These are phyloP conservation scores for Remorina albescens DNA, from an alignment of 2,797 vertebrate genomes.

Conservation along the genomic window DNA sequence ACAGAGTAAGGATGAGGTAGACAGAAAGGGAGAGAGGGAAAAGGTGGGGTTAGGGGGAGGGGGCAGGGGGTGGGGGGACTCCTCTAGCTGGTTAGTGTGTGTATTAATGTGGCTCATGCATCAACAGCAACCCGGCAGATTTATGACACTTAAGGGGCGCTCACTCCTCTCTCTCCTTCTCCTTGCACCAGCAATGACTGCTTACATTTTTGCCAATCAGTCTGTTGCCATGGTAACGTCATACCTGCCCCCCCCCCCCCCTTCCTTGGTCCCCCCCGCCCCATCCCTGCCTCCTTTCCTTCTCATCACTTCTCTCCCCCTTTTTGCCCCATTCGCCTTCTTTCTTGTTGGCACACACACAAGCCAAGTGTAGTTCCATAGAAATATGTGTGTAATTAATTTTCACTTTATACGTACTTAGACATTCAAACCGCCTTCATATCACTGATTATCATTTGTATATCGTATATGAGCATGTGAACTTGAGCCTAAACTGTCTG, in stretches of 20 bases:
- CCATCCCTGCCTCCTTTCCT: slow-evolving; percentile 40
- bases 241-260: slow-evolving; percentile 82
- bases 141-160: slow-evolving; percentile 98
- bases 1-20: slow-evolving; percentile 56
- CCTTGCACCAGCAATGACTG: slow-evolving; percentile 93
- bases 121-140: slow-evolving; percentile 96
- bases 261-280: not conserved
- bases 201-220: slow-evolving; percentile 99
- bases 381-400: not conserved
- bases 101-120: slow-evolving; percentile 96
- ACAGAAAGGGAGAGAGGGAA: not conserved
- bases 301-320: slow-evolving; percentile 50
- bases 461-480: too few relatives aligned
- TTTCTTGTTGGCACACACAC: not conserved
- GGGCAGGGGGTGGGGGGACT: slow-evolving; percentile 57
- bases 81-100: slow-evolving; percentile 89
- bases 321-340: slow-evolving; percentile 29
- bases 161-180: slow-evolving; percentile 87
- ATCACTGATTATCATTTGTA: not conserved
- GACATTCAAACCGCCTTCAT: not conserved
- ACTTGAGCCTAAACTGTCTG: not conserved
- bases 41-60: too few relatives aligned
- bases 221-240: slow-evolving; percentile 96
- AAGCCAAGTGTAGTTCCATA: not conserved
- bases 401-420: not conserved